Evolutionary conservation across 2,797 vertebrate genomes (phyloP).

Genomic region (Cirrhinus mrigala): DNA sequence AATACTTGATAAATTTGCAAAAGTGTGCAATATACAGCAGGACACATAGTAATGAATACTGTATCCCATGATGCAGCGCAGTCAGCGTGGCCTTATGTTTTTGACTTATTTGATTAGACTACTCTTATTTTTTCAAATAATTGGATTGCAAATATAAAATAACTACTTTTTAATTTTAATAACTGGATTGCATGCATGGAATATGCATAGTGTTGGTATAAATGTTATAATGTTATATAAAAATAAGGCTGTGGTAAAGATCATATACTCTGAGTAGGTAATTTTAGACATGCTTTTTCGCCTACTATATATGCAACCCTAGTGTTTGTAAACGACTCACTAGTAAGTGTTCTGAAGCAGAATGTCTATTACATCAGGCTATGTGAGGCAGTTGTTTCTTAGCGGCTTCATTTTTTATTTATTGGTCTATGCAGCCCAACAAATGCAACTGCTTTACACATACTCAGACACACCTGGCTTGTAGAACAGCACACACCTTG

Average conservation of each 20-base stretch:
- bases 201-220: neutral
- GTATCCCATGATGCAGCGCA: no score
- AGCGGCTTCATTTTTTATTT: constrained; percentile 4
- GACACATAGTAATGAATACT: no score
- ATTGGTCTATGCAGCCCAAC: neutral
- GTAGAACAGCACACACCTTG: neutral
- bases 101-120: no score
- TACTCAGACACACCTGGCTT: constrained; percentile 11
- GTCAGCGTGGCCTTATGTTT: no score
- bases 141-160: no score
- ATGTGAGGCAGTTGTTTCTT: neutral
- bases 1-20: no score
- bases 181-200: neutral
- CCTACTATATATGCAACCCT: neutral
- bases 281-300: no score
- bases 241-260: neutral
- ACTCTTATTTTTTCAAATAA: no score
- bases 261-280: no score
- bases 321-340: neutral
- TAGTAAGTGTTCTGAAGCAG: neutral
- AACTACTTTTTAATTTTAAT: neutral
- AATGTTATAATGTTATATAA: no score
- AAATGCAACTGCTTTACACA: constrained; percentile 11
- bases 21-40: no score
- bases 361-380: neutral